Conservation (phyloP, 2,797 vertebrate species). For the Esox lucius region DNA sequence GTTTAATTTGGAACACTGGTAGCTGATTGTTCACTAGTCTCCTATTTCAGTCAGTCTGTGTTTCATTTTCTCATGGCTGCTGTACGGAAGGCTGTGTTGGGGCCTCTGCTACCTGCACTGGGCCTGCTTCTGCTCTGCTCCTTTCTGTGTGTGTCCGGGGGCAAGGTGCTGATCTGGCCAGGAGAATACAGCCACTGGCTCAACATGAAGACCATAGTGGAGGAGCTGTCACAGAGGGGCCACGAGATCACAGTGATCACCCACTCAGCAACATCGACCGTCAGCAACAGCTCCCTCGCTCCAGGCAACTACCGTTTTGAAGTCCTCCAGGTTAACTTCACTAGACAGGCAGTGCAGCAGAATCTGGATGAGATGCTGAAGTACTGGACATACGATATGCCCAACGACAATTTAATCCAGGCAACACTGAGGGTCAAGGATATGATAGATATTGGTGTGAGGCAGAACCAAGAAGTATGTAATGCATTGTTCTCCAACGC, state of each 20-base stretch:
- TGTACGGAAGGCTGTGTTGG: not conserved
- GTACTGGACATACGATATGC: conserved; percentile 59
- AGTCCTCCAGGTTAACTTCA: conserved; percentile 39
- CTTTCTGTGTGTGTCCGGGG: conserved; percentile 22
- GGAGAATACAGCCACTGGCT: conserved; percentile 79
- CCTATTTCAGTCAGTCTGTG: not conserved
- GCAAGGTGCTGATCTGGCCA: conserved; percentile 77
- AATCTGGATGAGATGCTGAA: conserved; percentile 30
- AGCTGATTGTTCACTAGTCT: not conserved
- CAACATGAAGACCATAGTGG: conserved; percentile 71
- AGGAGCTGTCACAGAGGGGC: conserved; percentile 64
- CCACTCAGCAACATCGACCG: conserved; percentile 56
- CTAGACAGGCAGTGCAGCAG: conserved; percentile 3
- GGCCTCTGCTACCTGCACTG: not conserved
- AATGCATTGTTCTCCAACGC: conserved; percentile 58
- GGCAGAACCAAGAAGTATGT: conserved; percentile 58
- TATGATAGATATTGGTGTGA: conserved; percentile 29
- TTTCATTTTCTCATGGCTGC: not conserved
- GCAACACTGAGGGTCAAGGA: conserved; percentile 65
- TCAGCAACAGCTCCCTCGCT: conserved; percentile 41
- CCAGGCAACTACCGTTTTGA: conserved; percentile 43
- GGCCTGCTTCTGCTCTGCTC: not conserved
- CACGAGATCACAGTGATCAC: conserved; percentile 68
- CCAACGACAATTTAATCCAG: conserved; percentile 59
- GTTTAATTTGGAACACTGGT: not conserved